phyloP scores from a whole-genome alignment of 2,888 invertebrate genomes.

The Magallana nippona region DNA sequence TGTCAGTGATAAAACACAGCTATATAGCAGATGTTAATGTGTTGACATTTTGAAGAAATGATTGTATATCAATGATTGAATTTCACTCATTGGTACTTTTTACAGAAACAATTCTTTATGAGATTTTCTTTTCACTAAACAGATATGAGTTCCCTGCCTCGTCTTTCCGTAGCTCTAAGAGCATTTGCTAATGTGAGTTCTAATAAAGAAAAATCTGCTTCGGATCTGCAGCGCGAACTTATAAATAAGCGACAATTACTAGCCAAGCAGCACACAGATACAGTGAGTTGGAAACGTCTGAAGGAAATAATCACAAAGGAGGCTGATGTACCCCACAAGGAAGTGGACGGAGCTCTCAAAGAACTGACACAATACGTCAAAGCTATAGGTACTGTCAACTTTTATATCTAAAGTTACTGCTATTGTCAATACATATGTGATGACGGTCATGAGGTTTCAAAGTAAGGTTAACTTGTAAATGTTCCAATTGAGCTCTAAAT shows the following conservation, averaged over 20 bases:
- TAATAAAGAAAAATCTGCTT: slow-evolving; percentile 38
- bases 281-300: slow-evolving; percentile 67
- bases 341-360: slow-evolving; percentile 61
- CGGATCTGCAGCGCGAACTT: slow-evolving; percentile 55
- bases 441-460: not conserved
- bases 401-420: too few species aligned
- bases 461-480: too few species aligned
- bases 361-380: slow-evolving; percentile 67
- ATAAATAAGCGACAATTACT: slow-evolving; percentile 62
- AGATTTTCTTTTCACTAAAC: not conserved
- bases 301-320: slow-evolving; percentile 59
- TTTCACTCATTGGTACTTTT: too few species aligned
- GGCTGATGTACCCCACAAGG: slow-evolving; percentile 58
- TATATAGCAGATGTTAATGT: too few species aligned
- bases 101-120: too few species aligned
- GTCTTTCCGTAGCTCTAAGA: slow-evolving; percentile 69
- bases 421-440: not conserved
- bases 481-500: too few species aligned
- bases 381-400: slow-evolving; percentile 59
- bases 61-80: too few species aligned
- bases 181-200: slow-evolving; percentile 62
- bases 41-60: too few species aligned
- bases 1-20: too few species aligned
- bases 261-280: slow-evolving; percentile 64
- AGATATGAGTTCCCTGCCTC: slow-evolving; percentile 63